Conservation (phyloP, 2,888 invertebrate species). For the Lithosia quadra region DNA sequence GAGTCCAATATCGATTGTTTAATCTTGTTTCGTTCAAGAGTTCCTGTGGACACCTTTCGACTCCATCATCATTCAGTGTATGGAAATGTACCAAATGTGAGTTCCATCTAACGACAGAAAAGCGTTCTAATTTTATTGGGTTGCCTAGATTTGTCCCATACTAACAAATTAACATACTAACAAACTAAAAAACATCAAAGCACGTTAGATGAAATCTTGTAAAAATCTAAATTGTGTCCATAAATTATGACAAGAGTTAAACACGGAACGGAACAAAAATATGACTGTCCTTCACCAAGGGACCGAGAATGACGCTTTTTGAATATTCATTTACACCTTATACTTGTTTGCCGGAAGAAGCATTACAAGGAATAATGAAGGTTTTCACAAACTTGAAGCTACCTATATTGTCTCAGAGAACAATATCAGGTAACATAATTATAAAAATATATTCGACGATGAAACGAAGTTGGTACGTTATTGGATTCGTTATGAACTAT, state of each 20-base stretch:
- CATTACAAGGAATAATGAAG: slow-evolving; percentile 1
- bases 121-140: too few species aligned
- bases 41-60: too few species aligned
- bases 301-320: slow-evolving; percentile 23
- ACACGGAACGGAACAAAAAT: slow-evolving; percentile 21
- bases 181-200: too few species aligned
- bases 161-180: too few species aligned
- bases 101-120: too few species aligned
- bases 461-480: neutral
- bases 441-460: neutral
- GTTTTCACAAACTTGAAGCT: slow-evolving; percentile 7
- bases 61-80: too few species aligned
- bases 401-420: slow-evolving; percentile 7
- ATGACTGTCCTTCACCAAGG: slow-evolving; percentile 23
- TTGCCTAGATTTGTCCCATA: too few species aligned
- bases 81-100: too few species aligned
- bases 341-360: slow-evolving; percentile 16
- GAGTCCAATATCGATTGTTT: too few species aligned
- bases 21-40: too few species aligned
- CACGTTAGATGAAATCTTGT: too few species aligned
- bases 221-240: slow-evolving; percentile 1
- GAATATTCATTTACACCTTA: slow-evolving; percentile 21
- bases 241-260: slow-evolving; percentile 24
- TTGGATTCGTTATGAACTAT: neutral
- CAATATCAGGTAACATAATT: slow-evolving; percentile 4